Conservation (phyloP, 2,113 vertebrate genomes). For the Callithrix jacchus region DNA sequence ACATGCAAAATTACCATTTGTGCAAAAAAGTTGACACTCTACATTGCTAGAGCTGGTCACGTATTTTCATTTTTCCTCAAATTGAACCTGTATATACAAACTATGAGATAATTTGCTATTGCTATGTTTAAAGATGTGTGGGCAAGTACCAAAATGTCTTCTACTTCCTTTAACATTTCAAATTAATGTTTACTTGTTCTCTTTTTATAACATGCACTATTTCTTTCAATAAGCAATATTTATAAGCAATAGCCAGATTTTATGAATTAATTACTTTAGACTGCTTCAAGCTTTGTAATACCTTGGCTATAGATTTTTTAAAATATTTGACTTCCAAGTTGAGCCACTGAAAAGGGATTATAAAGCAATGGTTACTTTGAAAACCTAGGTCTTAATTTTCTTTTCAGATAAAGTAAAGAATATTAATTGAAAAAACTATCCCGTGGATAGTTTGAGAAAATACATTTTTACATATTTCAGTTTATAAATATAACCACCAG, state of each 20-base stretch:
- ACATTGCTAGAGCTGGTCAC: not conserved
- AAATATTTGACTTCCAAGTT: not conserved
- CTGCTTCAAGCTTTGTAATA: not conserved
- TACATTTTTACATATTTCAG: not conserved
- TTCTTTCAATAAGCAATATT: not conserved
- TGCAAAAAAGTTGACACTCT: not conserved
- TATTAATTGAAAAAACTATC: not conserved
- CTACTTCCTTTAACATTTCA: constrained; percentile 15
- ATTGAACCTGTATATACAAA: not conserved
- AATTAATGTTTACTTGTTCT: not conserved
- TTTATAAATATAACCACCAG: not conserved
- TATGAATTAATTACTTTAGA: not conserved
- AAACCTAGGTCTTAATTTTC: not conserved
- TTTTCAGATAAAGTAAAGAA: not conserved
- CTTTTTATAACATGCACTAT: not conserved
- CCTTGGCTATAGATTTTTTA: not conserved
- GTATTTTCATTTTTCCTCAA: not conserved
- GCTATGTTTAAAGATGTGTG: not conserved
- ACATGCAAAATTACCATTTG: not conserved
- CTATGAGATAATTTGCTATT: not conserved
- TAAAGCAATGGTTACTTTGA: not conserved
- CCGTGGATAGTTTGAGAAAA: not conserved
- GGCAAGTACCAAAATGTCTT: not conserved
- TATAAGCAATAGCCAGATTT: not conserved
- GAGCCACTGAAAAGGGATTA: accelerated